Percentiles rank a stretch among this genome's conserved stretches.
phyloP scores from a whole-genome alignment of 2,888 invertebrate species.

The Scrobipalpa costella region DNA sequence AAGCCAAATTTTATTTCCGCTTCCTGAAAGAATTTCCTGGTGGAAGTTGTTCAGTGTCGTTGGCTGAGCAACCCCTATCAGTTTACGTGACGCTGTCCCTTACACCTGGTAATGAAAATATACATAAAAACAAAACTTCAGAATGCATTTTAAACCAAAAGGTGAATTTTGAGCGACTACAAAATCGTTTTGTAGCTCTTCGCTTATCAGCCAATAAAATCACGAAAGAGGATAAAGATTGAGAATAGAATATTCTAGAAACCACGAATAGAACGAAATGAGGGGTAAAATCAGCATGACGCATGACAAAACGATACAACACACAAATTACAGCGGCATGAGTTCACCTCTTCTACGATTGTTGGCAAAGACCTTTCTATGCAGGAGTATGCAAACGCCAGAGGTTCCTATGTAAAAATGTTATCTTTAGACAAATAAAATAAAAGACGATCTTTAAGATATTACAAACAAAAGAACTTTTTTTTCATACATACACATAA shows the following conservation, averaged over 20 bases:
- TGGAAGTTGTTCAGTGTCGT: too few species aligned
- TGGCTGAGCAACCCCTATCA: too few species aligned
- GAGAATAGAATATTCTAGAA: neutral
- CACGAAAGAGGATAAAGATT: neutral
- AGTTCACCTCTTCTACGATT: conserved; percentile 83
- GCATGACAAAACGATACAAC: conserved; percentile 46
- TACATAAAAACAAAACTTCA: too few species aligned
- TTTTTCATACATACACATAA: too few species aligned
- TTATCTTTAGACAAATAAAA: conserved; percentile 17
- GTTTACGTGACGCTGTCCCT: too few species aligned
- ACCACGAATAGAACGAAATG: neutral
- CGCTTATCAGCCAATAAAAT: neutral
- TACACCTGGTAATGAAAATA: too few species aligned
- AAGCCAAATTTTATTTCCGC: too few species aligned
- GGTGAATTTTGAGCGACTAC: too few species aligned
- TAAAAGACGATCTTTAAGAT: neutral
- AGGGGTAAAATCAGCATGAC: neutral
- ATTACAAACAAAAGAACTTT: too few species aligned
- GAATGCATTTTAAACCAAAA: too few species aligned
- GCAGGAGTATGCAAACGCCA: conserved; percentile 85
- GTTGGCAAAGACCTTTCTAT: conserved; percentile 84
- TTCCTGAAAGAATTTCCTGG: too few species aligned
- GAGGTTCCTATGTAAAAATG: conserved; percentile 70
- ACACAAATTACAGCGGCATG: conserved; percentile 43
- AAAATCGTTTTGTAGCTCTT: too few species aligned